Evolutionary conservation across 37 sponge, comb jelly and placozoan species (phyloP).

Genomic region (Axinella damicornis): DNA sequence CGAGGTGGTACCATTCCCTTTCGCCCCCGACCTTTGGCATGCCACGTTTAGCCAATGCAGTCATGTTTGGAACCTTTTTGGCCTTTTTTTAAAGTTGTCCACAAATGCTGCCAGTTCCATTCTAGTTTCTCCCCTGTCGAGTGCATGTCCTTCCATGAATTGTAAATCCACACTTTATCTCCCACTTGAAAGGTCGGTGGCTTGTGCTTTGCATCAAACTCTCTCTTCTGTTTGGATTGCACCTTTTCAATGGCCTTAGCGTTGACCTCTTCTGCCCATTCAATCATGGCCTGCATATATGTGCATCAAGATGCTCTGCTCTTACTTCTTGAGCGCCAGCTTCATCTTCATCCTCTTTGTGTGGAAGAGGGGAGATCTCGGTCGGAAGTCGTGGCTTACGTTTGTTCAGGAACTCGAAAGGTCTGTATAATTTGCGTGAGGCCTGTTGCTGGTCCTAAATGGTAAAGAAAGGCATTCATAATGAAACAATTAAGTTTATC

Average conservation of each 20-base stretch:
- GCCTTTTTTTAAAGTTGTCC: too few species aligned
- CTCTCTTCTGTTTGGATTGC: conserved; percentile 39
- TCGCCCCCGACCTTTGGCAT: too few species aligned
- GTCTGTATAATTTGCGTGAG: too few species aligned
- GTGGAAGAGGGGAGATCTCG: too few species aligned
- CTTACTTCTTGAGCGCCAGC: background rate
- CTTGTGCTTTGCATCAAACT: conserved; percentile 34
- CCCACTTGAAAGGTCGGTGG: conserved; percentile 18
- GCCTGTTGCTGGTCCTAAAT: too few species aligned
- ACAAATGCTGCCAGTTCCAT: conserved; percentile 27
- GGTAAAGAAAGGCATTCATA: too few species aligned
- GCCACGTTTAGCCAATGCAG: too few species aligned
- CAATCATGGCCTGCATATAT: background rate
- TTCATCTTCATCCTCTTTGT: background rate
- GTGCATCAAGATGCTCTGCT: conserved; percentile 9
- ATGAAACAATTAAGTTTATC: too few species aligned
- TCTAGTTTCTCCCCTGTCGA: conserved; percentile 27
- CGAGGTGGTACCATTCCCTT: too few species aligned
- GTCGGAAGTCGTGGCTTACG: too few species aligned
- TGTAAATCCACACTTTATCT: background rate
- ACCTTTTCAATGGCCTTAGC: conserved; percentile 15
- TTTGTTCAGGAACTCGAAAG: too few species aligned
- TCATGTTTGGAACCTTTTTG: too few species aligned
- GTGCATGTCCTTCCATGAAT: background rate
- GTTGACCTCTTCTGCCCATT: background rate